Conservation (phyloP, 2,888 invertebrate genomes). For the Bruchidius siliquastri region DNA sequence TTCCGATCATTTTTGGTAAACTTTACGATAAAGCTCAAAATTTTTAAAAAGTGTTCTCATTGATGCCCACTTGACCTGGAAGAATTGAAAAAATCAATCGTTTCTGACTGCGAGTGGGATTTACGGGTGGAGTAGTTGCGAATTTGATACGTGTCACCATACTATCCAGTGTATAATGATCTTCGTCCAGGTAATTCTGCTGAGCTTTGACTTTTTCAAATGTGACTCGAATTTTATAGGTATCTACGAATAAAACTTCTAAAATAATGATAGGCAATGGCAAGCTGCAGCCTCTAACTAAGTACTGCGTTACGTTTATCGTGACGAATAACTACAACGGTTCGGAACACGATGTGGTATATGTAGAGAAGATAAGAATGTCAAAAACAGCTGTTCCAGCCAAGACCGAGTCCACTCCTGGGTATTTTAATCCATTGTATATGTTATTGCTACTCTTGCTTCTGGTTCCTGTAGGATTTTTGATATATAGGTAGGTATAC, state of each 20-base stretch:
- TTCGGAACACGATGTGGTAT: slow-evolving; percentile 36
- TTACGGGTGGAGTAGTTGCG: too few relatives aligned
- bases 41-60: too few relatives aligned
- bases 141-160: too few relatives aligned
- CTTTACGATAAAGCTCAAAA: too few relatives aligned
- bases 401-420: slow-evolving; percentile 12
- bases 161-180: too few relatives aligned
- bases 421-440: slow-evolving; percentile 25
- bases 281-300: slow-evolving; percentile 30
- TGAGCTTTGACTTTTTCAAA: too few relatives aligned
- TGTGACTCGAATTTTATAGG: slow-evolving; percentile 22
- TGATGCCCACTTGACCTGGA: too few relatives aligned
- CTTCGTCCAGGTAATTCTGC: too few relatives aligned
- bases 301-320: slow-evolving; percentile 41
- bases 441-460: slow-evolving; percentile 30
- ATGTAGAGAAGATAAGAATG: slow-evolving; percentile 33
- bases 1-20: too few relatives aligned
- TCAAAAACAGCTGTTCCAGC: slow-evolving; percentile 11
- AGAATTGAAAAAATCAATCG: too few relatives aligned
- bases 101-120: too few relatives aligned
- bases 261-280: slow-evolving; percentile 30
- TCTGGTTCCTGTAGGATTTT: slow-evolving; percentile 30
- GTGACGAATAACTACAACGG: slow-evolving; percentile 35
- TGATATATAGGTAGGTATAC: slow-evolving; percentile 28
- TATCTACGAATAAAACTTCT: slow-evolving; percentile 22